Percentiles rank a stretch among this genome's conserved stretches.
These are phyloP conservation scores for Spisula solida DNA, from an alignment of 2,888 invertebrate species.

Conservation along the genomic window DNA sequence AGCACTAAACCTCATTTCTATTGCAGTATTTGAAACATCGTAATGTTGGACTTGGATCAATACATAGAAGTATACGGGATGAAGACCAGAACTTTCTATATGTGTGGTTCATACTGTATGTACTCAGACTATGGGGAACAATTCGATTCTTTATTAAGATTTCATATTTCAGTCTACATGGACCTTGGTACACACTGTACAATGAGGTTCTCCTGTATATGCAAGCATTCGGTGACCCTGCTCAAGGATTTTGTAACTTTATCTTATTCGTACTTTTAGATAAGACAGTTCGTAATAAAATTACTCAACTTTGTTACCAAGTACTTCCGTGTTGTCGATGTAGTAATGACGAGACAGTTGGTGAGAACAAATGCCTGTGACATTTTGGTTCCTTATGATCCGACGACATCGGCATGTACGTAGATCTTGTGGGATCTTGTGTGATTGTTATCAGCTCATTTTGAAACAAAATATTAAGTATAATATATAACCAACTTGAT, in stretches of 20 bases:
- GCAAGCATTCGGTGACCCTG: constrained; percentile 68
- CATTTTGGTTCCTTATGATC: too few species aligned
- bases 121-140: constrained; percentile 68
- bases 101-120: constrained; percentile 66
- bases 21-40: constrained; percentile 40
- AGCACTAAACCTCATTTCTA: background rate
- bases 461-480: too few species aligned
- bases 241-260: constrained; percentile 68
- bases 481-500: too few species aligned
- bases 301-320: background rate
- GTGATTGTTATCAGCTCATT: too few species aligned
- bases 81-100: constrained; percentile 67
- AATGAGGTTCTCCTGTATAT: constrained; percentile 46
- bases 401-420: too few species aligned
- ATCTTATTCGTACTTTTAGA: constrained; percentile 58
- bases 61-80: constrained; percentile 63
- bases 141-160: constrained; percentile 59
- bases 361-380: too few species aligned
- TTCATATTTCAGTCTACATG: background rate
- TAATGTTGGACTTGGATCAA: constrained; percentile 9
- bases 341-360: too few species aligned
- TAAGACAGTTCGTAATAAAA: background rate
- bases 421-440: too few species aligned
- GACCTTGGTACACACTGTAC: background rate
- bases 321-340: too few species aligned